Evolutionary conservation across 2,113 vertebrate species (phyloP), one percentile per base, ranked within the genome.

Genomic region (Ophiodon elongatus): DNA sequence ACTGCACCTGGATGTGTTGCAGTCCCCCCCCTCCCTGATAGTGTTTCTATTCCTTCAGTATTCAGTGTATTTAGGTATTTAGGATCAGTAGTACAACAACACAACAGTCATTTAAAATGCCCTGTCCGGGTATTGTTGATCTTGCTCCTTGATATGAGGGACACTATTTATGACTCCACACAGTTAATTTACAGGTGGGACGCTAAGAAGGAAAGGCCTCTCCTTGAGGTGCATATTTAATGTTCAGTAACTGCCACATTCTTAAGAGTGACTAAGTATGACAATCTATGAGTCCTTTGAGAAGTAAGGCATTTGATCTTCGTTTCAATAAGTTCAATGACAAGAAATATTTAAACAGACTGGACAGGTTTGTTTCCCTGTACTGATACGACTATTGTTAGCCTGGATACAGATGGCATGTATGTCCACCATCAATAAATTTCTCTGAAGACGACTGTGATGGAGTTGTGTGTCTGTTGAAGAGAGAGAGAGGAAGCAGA

Each of bases 381-480:
- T 63, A 19, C 52, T 74, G 43, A 68, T 52, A 21, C 39, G 13
- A 47, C 41, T 31, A 37, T 15, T 64, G 35, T 63, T 78, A 54
- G 41, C 56, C 79, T 59, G 72, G 47, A 73, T 69, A 69, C 35
- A 37, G 45, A 80, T 77, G 66, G 37, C 4, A 71, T 87, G 74
- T 86, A 70, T 84, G 68, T 70, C 68, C 79, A 83, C 43, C 71
- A 73, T 70, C 43, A 93, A 89, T 92, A 93, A 87, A 93, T 67
- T 14, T 77, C 73, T 78, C 63, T 84, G 54, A 75, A 73, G 59
- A 78, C 47, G 59, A 17, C 57, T 37, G 45, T 60, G 60, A 13
- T 37, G 8, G 3, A 43, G 31, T 76, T 82, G 45, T 79, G 69
- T 64, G 47, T 84, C 7, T 71, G 21, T 66, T 63, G 4, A 50